phyloP scores from a whole-genome alignment of 2,888 invertebrate genomes.

The Phyllotreta striolata region DNA sequence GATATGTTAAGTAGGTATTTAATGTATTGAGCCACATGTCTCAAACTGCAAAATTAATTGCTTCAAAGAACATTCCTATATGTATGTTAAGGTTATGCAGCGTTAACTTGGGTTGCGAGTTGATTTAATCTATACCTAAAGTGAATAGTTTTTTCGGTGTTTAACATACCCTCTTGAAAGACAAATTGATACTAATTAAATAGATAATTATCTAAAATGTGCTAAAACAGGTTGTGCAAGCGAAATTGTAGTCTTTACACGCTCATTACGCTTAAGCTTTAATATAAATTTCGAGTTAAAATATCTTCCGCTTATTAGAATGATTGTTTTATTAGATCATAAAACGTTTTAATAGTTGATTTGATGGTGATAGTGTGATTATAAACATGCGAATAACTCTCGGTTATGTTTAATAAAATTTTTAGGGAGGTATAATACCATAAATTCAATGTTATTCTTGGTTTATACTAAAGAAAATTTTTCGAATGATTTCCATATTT shows the following conservation, averaged over 20 bases:
- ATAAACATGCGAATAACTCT: slow-evolving; percentile 17
- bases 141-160: no score
- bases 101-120: no score
- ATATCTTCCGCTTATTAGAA: slow-evolving; percentile 21
- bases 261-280: slow-evolving; percentile 4
- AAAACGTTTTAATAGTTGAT: slow-evolving; percentile 11
- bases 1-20: no score
- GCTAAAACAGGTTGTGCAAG: slow-evolving; percentile 2
- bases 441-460: background rate
- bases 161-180: no score
- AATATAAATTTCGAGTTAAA: slow-evolving; percentile 16
- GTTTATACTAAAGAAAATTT: no score
- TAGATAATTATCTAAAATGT: slow-evolving; percentile 7
- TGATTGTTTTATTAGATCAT: slow-evolving; percentile 22
- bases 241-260: slow-evolving; percentile 7
- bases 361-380: slow-evolving; percentile 19
- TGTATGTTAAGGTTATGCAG: no score
- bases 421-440: slow-evolving; percentile 2
- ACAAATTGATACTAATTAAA: background rate
- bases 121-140: no score
- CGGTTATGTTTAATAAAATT: slow-evolving; percentile 7
- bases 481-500: no score
- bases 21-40: no score
- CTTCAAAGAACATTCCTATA: no score
- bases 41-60: no score